These are phyloP conservation scores for Emydocephalus ijimae DNA, from an alignment of 2,113 vertebrate genomes.

Conservation along the genomic window DNA sequence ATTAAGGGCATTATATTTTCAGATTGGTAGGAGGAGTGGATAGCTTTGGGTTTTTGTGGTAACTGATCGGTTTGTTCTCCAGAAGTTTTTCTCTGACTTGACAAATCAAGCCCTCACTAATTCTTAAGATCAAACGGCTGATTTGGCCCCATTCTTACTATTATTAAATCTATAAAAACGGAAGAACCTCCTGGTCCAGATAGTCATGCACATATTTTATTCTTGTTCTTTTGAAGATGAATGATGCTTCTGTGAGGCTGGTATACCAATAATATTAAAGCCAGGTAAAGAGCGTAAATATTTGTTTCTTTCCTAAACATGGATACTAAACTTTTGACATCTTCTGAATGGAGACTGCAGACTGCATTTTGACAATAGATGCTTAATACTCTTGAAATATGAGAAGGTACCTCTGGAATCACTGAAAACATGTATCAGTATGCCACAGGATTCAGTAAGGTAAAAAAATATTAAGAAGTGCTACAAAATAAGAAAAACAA, in stretches of 20 bases:
- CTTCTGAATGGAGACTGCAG: not conserved
- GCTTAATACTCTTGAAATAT: not conserved
- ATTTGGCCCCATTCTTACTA: not conserved
- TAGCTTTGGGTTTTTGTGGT: not conserved
- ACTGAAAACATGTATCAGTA: constrained; percentile 1
- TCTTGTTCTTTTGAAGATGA: not conserved
- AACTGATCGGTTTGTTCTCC: not conserved
- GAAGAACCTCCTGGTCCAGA: not conserved
- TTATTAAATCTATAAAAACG: not conserved
- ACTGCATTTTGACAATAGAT: not conserved
- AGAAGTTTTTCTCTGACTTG: not conserved
- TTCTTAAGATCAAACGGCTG: not conserved
- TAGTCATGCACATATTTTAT: not conserved
- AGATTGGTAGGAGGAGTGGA: not conserved
- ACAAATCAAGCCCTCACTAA: not conserved
- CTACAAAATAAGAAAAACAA: not conserved
- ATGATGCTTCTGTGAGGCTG: not conserved
- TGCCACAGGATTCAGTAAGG: not conserved
- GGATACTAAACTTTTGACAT: not conserved
- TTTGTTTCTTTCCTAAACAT: not conserved
- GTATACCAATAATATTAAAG: not conserved
- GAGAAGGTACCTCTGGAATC: not conserved
- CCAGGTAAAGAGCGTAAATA: not conserved
- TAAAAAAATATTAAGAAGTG: not conserved
- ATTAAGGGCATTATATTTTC: not conserved